Evolutionary conservation across 1,140 invertebrate genomes (phyloP).

Genomic region (Drosophila albomicans): DNA sequence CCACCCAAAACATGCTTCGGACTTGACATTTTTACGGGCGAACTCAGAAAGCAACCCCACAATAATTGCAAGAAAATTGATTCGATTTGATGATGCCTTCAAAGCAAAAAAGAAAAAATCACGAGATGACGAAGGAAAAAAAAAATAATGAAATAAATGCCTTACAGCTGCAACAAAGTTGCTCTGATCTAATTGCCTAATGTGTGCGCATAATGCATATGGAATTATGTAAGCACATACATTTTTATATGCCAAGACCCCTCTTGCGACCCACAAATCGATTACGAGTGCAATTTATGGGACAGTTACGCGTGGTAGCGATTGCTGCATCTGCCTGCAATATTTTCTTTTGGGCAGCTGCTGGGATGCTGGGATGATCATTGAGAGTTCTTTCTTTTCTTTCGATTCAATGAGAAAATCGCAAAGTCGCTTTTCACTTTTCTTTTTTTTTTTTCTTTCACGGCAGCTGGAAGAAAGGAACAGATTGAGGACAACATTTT

Average conservation of each 20-base stretch:
- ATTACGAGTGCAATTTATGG: conserved; percentile 73
- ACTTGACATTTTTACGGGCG: conserved; percentile 25
- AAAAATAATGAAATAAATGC: conserved; percentile 2
- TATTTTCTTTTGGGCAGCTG: conserved; percentile 43
- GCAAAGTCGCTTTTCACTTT: conserved; percentile 68
- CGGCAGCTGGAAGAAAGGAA: conserved; percentile 56
- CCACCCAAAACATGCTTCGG: conserved; percentile 1
- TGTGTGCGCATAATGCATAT: conserved; percentile 63
- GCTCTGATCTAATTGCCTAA: conserved; percentile 65
- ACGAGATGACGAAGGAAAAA: conserved; percentile 13
- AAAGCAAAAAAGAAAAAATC: conserved; percentile 29
- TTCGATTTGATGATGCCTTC: conserved; percentile 65
- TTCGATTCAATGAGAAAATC: conserved; percentile 46
- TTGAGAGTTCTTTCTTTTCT: conserved; percentile 15
- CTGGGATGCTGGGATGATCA: conserved; percentile 12
- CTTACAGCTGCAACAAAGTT: conserved; percentile 50
- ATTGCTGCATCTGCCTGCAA: conserved; percentile 38
- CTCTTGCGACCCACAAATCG: conserved; percentile 54
- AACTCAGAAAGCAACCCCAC: conserved; percentile 36
- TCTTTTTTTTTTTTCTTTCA: conserved; percentile 35
- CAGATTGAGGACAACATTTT: conserved; percentile 56
- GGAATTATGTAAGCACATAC: conserved; percentile 56
- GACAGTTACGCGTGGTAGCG: conserved; percentile 49
- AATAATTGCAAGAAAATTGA: conserved; percentile 67
- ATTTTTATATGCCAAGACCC: conserved; percentile 7